A percentile compares a stretch with the other conserved stretches of the same genome.
Conservation (phyloP, 2,797 vertebrate genomes). For the Moxostoma hubbsi region DNA sequence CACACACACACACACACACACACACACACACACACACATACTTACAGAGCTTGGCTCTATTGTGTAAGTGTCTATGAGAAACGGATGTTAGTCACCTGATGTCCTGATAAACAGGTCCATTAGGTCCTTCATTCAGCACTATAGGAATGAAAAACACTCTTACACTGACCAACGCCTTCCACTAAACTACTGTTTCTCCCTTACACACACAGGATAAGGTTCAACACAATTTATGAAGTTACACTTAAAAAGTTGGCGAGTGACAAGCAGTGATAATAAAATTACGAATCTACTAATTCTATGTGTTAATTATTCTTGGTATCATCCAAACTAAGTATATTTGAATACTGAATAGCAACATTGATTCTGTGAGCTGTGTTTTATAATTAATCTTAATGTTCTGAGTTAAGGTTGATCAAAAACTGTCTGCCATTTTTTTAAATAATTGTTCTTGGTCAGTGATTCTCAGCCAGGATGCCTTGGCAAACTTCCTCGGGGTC, state of each 20-base stretch:
- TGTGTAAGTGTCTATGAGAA: slow-evolving; percentile 58
- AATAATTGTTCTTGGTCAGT: neutral
- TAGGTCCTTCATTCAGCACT: slow-evolving; percentile 48
- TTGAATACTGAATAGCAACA: too few species aligned
- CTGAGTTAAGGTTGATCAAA: slow-evolving; percentile 7
- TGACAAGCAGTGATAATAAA: slow-evolving; percentile 26
- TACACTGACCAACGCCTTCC: slow-evolving; percentile 43
- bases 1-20: too few species aligned
- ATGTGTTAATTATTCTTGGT: too few species aligned
- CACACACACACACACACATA: neutral
- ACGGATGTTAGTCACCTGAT: slow-evolving; percentile 55
- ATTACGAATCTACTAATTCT: neutral
- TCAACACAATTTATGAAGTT: neutral
- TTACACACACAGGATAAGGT: neutral
- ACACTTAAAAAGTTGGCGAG: slow-evolving; percentile 20
- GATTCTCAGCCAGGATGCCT: too few species aligned
- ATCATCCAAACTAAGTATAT: too few species aligned
- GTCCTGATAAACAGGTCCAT: slow-evolving; percentile 56
- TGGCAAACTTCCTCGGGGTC: too few species aligned
- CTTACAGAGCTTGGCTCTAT: slow-evolving; percentile 42
- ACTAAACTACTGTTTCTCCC: slow-evolving; percentile 36
- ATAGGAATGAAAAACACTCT: slow-evolving; percentile 53
- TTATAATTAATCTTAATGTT: neutral
- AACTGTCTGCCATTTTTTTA: slow-evolving; percentile 8
- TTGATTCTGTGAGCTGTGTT: too few species aligned